A percentile compares a stretch with the other conserved stretches of the same genome.
Evolutionary conservation across 1,140 invertebrate species (phyloP).

Genomic region (Galleria mellonella): DNA sequence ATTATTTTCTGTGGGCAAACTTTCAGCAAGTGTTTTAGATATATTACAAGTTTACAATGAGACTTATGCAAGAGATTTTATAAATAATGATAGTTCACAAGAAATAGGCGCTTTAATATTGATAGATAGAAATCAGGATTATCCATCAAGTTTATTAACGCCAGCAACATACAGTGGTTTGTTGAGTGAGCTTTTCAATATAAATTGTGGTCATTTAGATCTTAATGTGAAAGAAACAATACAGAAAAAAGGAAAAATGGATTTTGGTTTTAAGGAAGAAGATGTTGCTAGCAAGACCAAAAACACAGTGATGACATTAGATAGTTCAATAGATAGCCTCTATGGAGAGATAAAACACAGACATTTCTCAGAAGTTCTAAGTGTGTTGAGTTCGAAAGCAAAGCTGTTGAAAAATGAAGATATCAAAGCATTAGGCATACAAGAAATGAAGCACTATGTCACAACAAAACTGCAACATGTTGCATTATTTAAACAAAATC

Average conservation of each 20-base stretch:
- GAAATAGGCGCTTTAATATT: conserved; percentile 80
- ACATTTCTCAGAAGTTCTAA: conserved; percentile 93
- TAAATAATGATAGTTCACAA: conserved; percentile 47
- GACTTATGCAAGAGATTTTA: conserved; percentile 63
- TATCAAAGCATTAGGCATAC: conserved; percentile 85
- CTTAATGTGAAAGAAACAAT: conserved; percentile 79
- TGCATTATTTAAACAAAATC: conserved; percentile 83
- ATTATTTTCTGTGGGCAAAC: conserved; percentile 83
- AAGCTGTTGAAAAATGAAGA: conserved; percentile 87
- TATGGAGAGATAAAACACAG: conserved; percentile 92
- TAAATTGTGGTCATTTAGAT: conserved; percentile 84
- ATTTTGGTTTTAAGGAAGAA: conserved; percentile 46
- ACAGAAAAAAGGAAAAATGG: conserved; percentile 72
- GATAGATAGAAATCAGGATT: conserved; percentile 90
- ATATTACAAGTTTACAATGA: conserved; percentile 75
- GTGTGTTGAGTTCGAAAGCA: conserved; percentile 86
- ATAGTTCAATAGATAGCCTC: conserved; percentile 83
- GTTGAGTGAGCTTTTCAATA: conserved; percentile 91
- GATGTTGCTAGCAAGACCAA: conserved; percentile 33
- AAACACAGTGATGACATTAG: conserved; percentile 74
- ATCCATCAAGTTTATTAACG: conserved; percentile 88
- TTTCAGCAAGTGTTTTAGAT: conserved; percentile 80
- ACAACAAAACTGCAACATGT: conserved; percentile 88
- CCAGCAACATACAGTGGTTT: conserved; percentile 95
- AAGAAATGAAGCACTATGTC: conserved; percentile 94